phyloP scores from a whole-genome alignment of 2,113 vertebrate species.

The Gymnogyps californianus region DNA sequence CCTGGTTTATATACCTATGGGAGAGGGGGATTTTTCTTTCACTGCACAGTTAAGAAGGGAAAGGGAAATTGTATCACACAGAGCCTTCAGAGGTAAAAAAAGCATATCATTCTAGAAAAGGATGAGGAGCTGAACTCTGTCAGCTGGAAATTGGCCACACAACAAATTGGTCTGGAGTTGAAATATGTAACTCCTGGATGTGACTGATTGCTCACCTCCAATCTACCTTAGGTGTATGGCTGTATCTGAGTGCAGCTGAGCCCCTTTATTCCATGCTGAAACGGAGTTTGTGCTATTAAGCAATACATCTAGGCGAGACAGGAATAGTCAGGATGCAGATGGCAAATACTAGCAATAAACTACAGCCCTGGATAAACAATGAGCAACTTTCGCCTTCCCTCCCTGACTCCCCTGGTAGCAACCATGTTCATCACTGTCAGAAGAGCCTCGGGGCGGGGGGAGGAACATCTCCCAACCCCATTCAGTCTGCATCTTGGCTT shows the following conservation, averaged over 20 bases:
- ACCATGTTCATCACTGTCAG: not conserved
- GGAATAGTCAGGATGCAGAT: not conserved
- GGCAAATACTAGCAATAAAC: not conserved
- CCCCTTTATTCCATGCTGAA: not conserved
- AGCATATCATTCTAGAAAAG: not conserved
- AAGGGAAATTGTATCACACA: not conserved
- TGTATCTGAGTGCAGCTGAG: not conserved
- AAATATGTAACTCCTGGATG: too few relatives aligned
- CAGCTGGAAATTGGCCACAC: not conserved
- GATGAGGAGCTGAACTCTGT: not conserved
- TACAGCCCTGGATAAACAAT: not conserved
- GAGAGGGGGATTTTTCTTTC: not conserved
- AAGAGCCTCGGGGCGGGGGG: not conserved
- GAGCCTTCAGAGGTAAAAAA: not conserved
- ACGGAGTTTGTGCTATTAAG: not conserved
- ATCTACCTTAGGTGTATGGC: not conserved
- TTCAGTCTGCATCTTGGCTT: not conserved
- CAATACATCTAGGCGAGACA: not conserved
- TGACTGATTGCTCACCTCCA: not conserved
- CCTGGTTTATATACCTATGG: not conserved
- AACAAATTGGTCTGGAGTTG: not conserved
- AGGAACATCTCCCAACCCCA: not conserved
- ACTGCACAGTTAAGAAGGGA: not conserved
- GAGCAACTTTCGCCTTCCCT: not conserved
- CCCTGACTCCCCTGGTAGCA: not conserved